Conservation (phyloP, 2,888 invertebrate species). For the Anorthoa munda region DNA sequence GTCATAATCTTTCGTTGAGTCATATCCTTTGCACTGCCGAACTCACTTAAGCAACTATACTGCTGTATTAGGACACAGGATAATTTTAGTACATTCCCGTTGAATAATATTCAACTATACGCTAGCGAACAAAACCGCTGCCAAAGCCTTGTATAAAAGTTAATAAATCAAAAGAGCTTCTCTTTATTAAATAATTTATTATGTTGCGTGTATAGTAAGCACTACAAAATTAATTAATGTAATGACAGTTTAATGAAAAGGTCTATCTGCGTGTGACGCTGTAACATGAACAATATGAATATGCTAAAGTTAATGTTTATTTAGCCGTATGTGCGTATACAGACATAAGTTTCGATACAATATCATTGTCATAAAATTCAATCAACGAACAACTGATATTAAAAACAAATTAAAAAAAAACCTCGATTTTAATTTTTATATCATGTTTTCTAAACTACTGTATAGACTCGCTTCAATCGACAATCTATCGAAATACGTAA, state of each 20-base stretch:
- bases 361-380: background rate
- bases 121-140: background rate
- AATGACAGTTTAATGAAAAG: slow-evolving; percentile 63
- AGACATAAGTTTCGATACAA: no score
- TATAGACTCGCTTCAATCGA: no score
- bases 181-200: slow-evolving; percentile 40
- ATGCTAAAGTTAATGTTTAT: slow-evolving; percentile 13
- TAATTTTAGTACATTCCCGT: background rate
- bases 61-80: background rate
- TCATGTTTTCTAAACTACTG: no score
- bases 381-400: no score
- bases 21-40: no score
- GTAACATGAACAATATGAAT: slow-evolving; percentile 35
- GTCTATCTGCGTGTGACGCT: slow-evolving; percentile 29
- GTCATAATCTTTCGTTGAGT: no score
- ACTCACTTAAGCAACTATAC: no score
- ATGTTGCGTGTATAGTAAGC: slow-evolving; percentile 51
- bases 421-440: no score
- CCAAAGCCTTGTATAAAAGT: background rate
- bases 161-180: slow-evolving; percentile 52
- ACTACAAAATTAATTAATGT: slow-evolving; percentile 60
- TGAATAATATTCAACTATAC: background rate
- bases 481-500: no score
- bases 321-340: background rate
- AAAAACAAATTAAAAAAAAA: no score